Evolutionary conservation across 2,888 invertebrate genomes (phyloP).

Genomic region (Meteorus cinctellus): DNA sequence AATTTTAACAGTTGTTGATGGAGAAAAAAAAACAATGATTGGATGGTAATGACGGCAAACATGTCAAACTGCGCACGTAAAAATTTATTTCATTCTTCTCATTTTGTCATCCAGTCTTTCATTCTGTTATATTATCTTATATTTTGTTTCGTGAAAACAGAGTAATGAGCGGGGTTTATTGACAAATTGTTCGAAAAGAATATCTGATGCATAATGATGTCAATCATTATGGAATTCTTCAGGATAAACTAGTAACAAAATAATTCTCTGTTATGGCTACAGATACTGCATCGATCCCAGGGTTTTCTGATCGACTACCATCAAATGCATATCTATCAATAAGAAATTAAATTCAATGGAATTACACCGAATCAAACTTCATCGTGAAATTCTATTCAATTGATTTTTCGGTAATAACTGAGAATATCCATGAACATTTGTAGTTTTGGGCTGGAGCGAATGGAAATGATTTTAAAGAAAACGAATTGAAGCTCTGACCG

Average conservation of each 20-base stretch:
- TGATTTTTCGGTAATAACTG: not conserved
- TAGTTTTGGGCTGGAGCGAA: not conserved
- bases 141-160: too few relatives aligned
- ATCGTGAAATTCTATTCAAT: not conserved
- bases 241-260: not conserved
- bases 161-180: not conserved
- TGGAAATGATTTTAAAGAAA: not conserved
- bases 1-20: constrained; percentile 4
- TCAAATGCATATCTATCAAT: not conserved
- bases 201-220: not conserved
- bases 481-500: not conserved
- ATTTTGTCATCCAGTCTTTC: too few relatives aligned
- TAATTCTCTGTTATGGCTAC: not conserved
- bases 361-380: not conserved
- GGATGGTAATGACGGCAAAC: not conserved
- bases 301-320: not conserved
- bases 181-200: not conserved
- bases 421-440: not conserved
- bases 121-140: too few relatives aligned
- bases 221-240: not conserved
- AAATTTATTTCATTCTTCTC: too few relatives aligned
- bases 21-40: not conserved
- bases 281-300: not conserved
- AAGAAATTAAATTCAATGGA: not conserved
- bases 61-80: too few relatives aligned